Percentiles rank a stretch among this genome's conserved stretches.
Conservation (phyloP, 2,888 invertebrate species). For the Tipula helvola region DNA sequence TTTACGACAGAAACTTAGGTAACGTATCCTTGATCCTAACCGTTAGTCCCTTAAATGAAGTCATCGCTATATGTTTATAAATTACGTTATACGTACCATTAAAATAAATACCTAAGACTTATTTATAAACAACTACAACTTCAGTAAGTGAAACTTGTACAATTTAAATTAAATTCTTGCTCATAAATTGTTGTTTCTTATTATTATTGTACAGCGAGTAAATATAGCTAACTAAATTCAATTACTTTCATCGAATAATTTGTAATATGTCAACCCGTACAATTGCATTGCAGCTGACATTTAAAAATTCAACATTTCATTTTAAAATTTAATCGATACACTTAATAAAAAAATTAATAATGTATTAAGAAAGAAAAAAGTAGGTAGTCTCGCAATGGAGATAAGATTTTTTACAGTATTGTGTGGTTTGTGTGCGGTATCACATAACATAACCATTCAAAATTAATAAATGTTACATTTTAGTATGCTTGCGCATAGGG, state of each 20-base stretch:
- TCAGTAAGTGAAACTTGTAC: neutral
- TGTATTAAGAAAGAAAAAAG: neutral
- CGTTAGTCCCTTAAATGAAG: neutral
- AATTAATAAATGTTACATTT: no score
- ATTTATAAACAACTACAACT: neutral
- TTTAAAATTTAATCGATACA: neutral
- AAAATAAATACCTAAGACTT: neutral
- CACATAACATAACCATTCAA: no score
- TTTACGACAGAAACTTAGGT: neutral
- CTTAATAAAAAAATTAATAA: neutral
- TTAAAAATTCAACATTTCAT: neutral
- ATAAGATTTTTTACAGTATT: neutral
- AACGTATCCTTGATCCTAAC: neutral
- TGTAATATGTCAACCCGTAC: neutral
- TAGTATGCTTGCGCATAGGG: neutral
- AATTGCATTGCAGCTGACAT: neutral
- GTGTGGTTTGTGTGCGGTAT: no score
- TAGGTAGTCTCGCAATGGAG: neutral
- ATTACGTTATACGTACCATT: neutral
- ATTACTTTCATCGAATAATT: neutral
- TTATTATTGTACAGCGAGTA: neutral
- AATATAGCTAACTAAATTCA: neutral
- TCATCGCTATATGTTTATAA: neutral
- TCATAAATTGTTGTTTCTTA: neutral
- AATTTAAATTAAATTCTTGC: neutral